These are phyloP conservation scores for Idaea straminata DNA, from an alignment of 2,888 invertebrate genomes.

Conservation along the genomic window DNA sequence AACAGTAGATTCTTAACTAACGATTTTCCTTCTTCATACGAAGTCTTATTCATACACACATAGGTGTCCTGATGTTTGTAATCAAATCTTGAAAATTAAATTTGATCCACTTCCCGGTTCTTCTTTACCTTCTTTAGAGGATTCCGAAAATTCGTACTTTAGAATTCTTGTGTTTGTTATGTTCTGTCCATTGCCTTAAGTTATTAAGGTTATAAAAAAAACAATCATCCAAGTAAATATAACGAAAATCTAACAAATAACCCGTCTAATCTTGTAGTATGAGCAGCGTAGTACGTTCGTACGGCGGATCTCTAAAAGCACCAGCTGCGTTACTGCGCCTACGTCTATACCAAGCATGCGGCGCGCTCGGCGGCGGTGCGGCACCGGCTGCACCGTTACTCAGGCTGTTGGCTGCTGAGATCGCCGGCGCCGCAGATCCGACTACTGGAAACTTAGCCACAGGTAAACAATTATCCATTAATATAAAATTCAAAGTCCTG, in stretches of 20 bases:
- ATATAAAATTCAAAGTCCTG: too few species aligned
- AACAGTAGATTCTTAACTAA: too few species aligned
- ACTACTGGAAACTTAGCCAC: conserved; percentile 88
- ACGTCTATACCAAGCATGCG: conserved; percentile 91
- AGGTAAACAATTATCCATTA: conserved; percentile 19
- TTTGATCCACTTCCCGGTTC: too few species aligned
- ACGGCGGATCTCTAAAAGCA: conserved; percentile 95
- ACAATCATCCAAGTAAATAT: too few species aligned
- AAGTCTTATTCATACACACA: too few species aligned
- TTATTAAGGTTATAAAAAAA: too few species aligned
- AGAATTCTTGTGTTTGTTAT: too few species aligned
- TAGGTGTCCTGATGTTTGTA: too few species aligned
- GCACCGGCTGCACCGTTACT: conserved; percentile 85
- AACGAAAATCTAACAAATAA: neutral
- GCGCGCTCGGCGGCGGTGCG: conserved; percentile 45
- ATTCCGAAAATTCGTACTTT: too few species aligned
- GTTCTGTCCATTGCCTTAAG: too few species aligned
- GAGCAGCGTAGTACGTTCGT: conserved; percentile 90
- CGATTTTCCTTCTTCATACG: neutral
- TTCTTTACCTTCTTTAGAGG: too few species aligned
- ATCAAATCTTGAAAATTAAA: too few species aligned
- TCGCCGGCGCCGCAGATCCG: conserved; percentile 96
- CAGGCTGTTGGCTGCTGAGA: conserved; percentile 89
- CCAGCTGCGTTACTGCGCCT: conserved; percentile 96
- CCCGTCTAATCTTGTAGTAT: conserved; percentile 80